phyloP scores from a whole-genome alignment of 2,797 vertebrate species.

The Numenius phaeopus region DNA sequence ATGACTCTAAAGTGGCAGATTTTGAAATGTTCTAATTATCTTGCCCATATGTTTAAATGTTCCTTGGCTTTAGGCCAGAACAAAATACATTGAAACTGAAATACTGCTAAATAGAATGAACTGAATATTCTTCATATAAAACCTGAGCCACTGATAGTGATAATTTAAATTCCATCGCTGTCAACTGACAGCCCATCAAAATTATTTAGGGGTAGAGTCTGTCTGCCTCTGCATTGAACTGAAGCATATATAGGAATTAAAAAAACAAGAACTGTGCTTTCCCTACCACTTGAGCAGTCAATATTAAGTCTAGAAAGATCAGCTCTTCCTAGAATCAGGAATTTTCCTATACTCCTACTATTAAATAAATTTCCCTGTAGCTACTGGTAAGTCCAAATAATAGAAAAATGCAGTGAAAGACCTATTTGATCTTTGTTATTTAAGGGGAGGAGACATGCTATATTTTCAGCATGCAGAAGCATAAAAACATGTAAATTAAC shows the following conservation, averaged over 20 bases:
- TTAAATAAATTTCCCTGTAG: background rate
- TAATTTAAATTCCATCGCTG: background rate
- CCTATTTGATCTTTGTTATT: background rate
- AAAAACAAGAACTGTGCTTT: background rate
- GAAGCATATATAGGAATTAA: background rate
- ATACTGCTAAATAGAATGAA: background rate
- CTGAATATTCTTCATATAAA: background rate
- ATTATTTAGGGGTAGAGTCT: background rate
- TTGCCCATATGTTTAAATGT: conserved; percentile 38
- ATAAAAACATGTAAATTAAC: background rate
- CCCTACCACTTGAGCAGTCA: background rate
- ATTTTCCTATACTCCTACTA: background rate
- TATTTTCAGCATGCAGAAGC: background rate
- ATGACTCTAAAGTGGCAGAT: conserved; percentile 1
- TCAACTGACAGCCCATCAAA: background rate
- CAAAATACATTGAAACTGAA: background rate
- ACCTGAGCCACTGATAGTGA: background rate
- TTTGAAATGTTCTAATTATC: conserved; percentile 43
- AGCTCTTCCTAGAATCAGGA: background rate
- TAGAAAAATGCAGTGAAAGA: background rate
- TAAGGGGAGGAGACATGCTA: background rate
- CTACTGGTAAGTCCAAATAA: background rate
- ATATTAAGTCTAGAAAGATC: background rate
- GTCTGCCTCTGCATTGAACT: background rate
- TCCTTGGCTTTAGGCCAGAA: conserved; percentile 30